phyloP scores from a whole-genome alignment of 2,113 vertebrate species.

The Irena cyanogastra region DNA sequence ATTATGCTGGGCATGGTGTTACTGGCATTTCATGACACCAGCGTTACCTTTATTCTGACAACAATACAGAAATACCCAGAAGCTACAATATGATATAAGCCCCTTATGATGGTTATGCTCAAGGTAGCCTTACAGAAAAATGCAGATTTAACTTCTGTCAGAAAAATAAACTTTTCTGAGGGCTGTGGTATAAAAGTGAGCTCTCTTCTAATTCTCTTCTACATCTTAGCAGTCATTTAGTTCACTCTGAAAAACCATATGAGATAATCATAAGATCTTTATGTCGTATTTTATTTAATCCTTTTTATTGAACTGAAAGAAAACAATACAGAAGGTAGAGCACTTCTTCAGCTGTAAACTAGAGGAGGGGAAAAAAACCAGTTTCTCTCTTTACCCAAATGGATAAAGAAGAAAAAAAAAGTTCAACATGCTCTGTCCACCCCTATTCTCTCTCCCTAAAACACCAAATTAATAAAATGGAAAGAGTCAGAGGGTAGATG shows the following conservation, averaged over 20 bases:
- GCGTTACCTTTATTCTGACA: slow-evolving; percentile 37
- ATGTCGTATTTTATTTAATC: not conserved
- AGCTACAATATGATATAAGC: not conserved
- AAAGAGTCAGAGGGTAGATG: not conserved
- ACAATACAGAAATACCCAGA: slow-evolving; percentile 21
- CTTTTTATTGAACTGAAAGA: not conserved
- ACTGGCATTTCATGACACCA: slow-evolving; percentile 16
- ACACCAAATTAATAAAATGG: not conserved
- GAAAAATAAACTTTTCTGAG: not conserved
- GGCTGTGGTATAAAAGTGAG: not conserved
- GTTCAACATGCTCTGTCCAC: fast-evolving
- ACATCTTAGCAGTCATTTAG: not conserved
- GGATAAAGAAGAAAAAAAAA: not conserved
- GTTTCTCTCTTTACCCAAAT: not conserved
- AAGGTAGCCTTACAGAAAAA: not conserved
- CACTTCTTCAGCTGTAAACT: not conserved
- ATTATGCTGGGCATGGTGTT: not conserved
- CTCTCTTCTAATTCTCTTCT: not conserved
- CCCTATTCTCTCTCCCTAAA: not conserved
- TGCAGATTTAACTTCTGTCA: not conserved
- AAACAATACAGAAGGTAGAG: not conserved
- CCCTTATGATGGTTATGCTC: not conserved
- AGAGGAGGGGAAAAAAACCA: not conserved
- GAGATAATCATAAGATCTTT: not conserved
- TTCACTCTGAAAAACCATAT: not conserved